These are phyloP conservation scores for Pseudotriccus pelzelni DNA, from an alignment of 2,797 vertebrate genomes.

Conservation along the genomic window DNA sequence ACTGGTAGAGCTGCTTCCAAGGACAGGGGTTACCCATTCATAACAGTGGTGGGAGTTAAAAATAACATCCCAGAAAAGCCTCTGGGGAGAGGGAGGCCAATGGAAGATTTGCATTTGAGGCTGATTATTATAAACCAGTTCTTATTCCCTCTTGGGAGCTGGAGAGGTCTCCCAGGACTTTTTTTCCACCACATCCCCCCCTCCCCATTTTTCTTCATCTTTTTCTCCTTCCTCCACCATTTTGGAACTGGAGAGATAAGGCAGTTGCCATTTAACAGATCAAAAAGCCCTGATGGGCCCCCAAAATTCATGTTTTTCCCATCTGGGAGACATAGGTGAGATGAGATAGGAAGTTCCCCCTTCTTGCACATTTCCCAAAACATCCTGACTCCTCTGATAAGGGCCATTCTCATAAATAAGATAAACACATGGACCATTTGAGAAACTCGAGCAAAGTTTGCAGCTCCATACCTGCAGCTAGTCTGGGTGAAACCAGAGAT, in stretches of 20 bases:
- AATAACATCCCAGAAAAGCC: background rate
- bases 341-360: background rate
- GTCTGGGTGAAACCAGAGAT: background rate
- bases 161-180: background rate
- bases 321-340: background rate
- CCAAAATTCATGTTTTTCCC: rapidly evolving
- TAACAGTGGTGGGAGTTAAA: background rate
- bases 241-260: background rate
- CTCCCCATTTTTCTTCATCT: background rate
- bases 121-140: background rate
- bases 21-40: rapidly evolving
- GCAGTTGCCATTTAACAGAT: background rate
- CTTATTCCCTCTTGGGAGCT: background rate
- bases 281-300: background rate
- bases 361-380: background rate
- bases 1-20: background rate
- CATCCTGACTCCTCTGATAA: background rate
- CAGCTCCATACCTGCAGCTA: background rate
- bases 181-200: too few relatives aligned
- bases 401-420: background rate
- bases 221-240: background rate
- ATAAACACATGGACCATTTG: background rate
- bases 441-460: background rate
- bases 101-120: background rate
- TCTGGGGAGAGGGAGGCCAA: background rate